These are phyloP conservation scores for Malaclemys terrapin DNA, from an alignment of 2,113 vertebrate species.

Conservation along the genomic window DNA sequence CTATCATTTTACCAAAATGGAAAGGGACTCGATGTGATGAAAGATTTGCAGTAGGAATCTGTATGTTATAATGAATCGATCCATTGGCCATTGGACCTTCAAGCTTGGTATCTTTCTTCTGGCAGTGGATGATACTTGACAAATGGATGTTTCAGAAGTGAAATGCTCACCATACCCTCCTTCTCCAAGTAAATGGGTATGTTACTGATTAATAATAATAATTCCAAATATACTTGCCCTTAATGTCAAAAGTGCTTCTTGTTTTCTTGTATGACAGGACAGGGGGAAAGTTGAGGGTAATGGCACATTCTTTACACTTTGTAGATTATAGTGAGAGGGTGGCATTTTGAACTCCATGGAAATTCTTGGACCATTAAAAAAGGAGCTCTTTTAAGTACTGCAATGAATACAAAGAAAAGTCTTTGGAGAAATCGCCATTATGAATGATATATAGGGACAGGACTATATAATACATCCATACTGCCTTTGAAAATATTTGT, in stretches of 20 bases:
- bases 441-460: not conserved
- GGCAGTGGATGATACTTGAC: not conserved
- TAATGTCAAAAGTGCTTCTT: not conserved
- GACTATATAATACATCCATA: not conserved
- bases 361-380: not conserved
- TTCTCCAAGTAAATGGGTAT: too few relatives aligned
- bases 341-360: not conserved
- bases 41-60: not conserved
- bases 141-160: not conserved
- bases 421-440: constrained; percentile 5
- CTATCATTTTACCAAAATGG: not conserved
- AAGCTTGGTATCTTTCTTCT: not conserved
- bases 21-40: not conserved
- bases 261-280: not conserved
- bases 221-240: not conserved
- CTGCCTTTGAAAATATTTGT: constrained; percentile 28
- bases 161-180: not conserved
- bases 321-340: not conserved
- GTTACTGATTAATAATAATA: not conserved
- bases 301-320: not conserved
- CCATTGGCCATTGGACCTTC: not conserved
- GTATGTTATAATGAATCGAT: not conserved
- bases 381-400: not conserved
- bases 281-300: not conserved
- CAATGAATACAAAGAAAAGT: constrained; percentile 2